phyloP scores from a whole-genome alignment of 2,797 vertebrate species.

The Bradypodion ventrale region DNA sequence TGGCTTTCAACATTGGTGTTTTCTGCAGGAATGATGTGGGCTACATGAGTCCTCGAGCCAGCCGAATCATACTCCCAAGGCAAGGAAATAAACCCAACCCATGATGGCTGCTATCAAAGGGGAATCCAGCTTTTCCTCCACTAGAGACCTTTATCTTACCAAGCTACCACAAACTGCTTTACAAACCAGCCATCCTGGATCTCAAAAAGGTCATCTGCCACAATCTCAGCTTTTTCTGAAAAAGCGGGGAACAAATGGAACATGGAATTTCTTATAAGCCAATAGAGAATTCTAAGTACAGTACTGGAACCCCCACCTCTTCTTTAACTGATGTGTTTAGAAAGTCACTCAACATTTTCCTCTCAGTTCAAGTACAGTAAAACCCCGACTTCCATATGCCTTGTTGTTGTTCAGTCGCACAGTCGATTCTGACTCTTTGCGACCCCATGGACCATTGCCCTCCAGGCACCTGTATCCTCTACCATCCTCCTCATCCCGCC shows the following conservation, averaged over 20 bases:
- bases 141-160: background rate
- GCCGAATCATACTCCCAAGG: background rate
- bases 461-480: too few relatives aligned
- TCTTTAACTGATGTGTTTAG: background rate
- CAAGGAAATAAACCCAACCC: background rate
- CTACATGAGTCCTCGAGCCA: background rate
- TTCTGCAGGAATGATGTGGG: slow-evolving; percentile 35
- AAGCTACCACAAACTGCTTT: background rate
- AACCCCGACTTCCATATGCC: too few relatives aligned
- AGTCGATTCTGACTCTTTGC: too few relatives aligned
- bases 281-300: too few relatives aligned
- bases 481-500: too few relatives aligned
- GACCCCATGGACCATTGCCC: too few relatives aligned
- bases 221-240: background rate
- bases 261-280: too few relatives aligned
- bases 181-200: background rate
- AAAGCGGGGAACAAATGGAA: background rate
- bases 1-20: slow-evolving; percentile 12
- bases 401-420: too few relatives aligned
- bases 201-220: background rate
- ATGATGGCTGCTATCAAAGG: background rate
- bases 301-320: background rate
- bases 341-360: background rate
- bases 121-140: background rate
- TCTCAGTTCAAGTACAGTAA: too few relatives aligned